Evolutionary conservation across 2,888 invertebrate species (phyloP), one percentile per base, ranked within the genome.

Genomic region (Lypha dubia): DNA sequence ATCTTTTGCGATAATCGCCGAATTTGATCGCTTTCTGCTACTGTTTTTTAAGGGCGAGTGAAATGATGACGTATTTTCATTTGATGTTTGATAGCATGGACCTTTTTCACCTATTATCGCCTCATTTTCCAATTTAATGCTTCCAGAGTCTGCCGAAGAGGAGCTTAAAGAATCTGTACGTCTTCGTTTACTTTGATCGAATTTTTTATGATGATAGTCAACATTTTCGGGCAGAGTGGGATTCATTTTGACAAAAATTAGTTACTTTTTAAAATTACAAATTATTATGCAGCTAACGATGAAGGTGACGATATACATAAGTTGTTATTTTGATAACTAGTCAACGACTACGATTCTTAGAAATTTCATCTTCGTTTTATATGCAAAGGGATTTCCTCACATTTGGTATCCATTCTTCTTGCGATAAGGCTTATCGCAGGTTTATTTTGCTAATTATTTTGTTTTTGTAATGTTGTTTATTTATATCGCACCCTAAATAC

Each of bases 131-230:
- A 76, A 41, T 15, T 73, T 28, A 11, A 79, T 38, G 17, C 15
- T 62, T 2, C 53, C 76, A 63, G 44, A 22, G 9, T 67, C 62
- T 4, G 15, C 62, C 9, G 20, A 7, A 32, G 35, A 46, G 4
- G 83, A 83, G 35, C 58, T 60, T 28, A 1, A 58, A 24, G 79
- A 79, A 24, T 82, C 70, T 3, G 24, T n/a, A 20, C 81, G 73
- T 9, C 44, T 5, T 35, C 79, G 81, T 58, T 86, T 87, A 32
- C 58, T 65, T 8, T 86, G 56, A 75, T 89, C 90, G 70, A 90
- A 90, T 81, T 90, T 90, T 77, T 90, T 90, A 83, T 90, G 90
- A 17, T 87, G 89, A 85, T 90, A 90, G 75, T 70, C 86, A 35
- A 51, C 58, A 0, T 22, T 13, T 9, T 83, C 84, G 15, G 32